Conservation (phyloP, 37 sponge, comb jelly and placozoan species). For the Aplysina aerophoba region DNA sequence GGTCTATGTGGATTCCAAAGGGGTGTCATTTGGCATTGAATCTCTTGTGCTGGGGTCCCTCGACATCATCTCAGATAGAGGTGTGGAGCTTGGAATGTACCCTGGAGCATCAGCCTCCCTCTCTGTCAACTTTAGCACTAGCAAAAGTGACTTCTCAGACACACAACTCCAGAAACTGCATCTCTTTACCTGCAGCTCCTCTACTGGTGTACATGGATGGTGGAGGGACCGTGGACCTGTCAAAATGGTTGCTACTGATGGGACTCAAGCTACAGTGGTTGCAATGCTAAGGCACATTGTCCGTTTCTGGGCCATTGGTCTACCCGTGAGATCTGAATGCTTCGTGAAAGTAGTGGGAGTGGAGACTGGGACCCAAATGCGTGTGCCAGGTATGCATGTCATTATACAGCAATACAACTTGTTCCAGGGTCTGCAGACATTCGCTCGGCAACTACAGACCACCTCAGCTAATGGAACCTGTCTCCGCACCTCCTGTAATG, state of each 20-base stretch:
- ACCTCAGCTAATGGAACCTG: conserved; percentile 29
- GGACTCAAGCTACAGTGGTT: background rate
- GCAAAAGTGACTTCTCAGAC: background rate
- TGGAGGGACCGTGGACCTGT: conserved; percentile 20
- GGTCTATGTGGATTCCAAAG: conserved; percentile 16
- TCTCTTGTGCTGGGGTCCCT: conserved; percentile 12
- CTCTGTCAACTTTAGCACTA: background rate
- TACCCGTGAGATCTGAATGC: conserved; percentile 23
- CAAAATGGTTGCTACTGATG: background rate
- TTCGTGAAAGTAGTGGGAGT: conserved; percentile 21
- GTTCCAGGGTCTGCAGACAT: background rate
- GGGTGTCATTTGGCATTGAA: conserved; percentile 25
- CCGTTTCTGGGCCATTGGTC: conserved; percentile 19
- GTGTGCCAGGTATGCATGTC: conserved; percentile 1
- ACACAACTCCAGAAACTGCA: background rate
- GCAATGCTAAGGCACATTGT: background rate
- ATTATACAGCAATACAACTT: background rate
- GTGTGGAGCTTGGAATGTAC: background rate
- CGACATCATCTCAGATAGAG: background rate
- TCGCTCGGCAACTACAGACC: conserved; percentile 1
- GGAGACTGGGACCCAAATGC: conserved; percentile 17
- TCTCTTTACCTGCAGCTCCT: background rate
- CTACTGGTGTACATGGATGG: background rate
- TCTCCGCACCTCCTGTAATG: background rate
- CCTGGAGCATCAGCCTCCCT: background rate